Evolutionary conservation across 2,888 invertebrate species (phyloP), one percentile per base, ranked within the genome.

Genomic region (Athalia rosae): DNA sequence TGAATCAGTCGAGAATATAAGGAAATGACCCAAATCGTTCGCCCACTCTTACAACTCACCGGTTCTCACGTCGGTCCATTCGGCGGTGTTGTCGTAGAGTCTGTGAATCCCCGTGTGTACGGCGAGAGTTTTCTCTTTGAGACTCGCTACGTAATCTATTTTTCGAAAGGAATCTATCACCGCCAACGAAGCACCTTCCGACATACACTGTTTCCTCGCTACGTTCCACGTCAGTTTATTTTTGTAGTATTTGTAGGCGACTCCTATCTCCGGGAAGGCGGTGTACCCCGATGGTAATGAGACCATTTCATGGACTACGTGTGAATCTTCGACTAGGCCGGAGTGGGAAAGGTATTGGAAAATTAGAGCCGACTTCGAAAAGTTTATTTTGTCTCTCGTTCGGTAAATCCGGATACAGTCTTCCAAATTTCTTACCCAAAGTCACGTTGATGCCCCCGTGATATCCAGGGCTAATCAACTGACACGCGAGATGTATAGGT

Each of bases 131-230:
- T 4, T n/a, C 8, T 3, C 9, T 50, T 15, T 15, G 0, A 50
- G 0, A 11, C 3, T 7, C 13, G 2, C 53, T 8, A 53, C 0
- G 5, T 53, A 67, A 41, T 41, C 11, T 28, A 67, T 41, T 41
- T 67, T 67, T 53, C 67, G 28, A 3, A 6, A 41, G 41, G 53
- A 67, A 67, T 67, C 53, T 1, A 67, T 53, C 0, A 67, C 11
- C 5, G 67, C 67, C 67, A 67, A 41, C 48, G 8, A 50, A 50
- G n/a, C 50, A 5, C 67, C 67, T 4, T 67, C 4, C 41, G 67
- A 4, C 8, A 11, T 41, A 15, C 67, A 67, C 50, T 67, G 6
- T 50, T 53, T 50, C 4, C 67, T 48, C n/a, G 67, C 67, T 8
- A 3, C 6, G 15, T 67, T 67, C 66, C 66, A 67, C 41, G 41